A percentile compares a stretch with the other conserved stretches of the same genome.
Evolutionary conservation across 2,113 vertebrate genomes (phyloP).

Genomic region (Plectropomus leopardus): DNA sequence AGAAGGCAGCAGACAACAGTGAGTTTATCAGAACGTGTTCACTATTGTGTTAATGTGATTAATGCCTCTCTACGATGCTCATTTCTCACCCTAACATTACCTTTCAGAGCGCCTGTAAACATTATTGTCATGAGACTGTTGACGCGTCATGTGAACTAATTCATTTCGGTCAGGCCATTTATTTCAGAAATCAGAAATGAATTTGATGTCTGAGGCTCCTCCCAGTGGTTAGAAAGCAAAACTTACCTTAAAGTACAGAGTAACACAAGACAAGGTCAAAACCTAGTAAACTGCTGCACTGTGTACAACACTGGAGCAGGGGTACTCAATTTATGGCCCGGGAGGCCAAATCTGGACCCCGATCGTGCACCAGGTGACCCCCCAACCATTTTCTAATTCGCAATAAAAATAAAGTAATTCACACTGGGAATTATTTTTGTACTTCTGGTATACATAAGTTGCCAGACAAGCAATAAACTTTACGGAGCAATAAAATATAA

Average conservation of each 20-base stretch:
- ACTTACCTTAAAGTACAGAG: background rate
- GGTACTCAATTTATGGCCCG: no score
- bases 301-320: no score
- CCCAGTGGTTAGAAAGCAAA: constrained; percentile 20
- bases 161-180: background rate
- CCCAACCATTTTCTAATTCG: no score
- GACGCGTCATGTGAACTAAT: background rate
- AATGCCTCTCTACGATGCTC: background rate
- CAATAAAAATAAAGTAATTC: no score
- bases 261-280: background rate
- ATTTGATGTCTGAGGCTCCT: background rate
- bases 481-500: no score
- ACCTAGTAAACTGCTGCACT: no score
- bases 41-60: background rate
- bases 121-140: background rate
- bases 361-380: no score
- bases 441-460: no score
- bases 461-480: no score
- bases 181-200: background rate
- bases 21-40: constrained; percentile 38
- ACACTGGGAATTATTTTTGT: no score
- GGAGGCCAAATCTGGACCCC: no score
- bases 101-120: background rate
- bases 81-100: background rate
- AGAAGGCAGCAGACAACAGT: constrained; percentile 97